phyloP scores from a whole-genome alignment of 2,888 invertebrate genomes.

The Aporophyla lueneburgensis region DNA sequence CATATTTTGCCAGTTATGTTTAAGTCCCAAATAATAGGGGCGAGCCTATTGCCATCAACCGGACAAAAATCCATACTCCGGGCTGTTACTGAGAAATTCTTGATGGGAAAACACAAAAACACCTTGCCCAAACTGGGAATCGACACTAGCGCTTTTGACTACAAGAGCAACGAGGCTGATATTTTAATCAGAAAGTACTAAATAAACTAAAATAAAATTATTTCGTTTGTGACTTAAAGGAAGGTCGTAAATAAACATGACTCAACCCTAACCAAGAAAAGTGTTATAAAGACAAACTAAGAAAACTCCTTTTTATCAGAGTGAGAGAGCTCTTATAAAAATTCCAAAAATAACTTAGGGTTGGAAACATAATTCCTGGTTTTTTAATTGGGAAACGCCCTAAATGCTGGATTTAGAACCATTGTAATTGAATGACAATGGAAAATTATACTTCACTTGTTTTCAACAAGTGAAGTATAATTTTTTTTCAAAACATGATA shows the following conservation, averaged over 20 bases:
- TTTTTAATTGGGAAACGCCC: neutral
- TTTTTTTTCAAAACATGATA: conserved; percentile 54
- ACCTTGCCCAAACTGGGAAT: too few species aligned
- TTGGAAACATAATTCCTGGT: neutral
- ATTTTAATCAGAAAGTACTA: neutral
- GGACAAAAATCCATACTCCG: neutral
- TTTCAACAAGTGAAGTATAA: too few species aligned
- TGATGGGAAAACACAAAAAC: too few species aligned
- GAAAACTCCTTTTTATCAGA: neutral
- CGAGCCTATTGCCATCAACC: neutral
- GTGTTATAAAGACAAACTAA: conserved; percentile 5
- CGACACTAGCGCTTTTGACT: too few species aligned
- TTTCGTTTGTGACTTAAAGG: too few species aligned
- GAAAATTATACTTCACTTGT: conserved; percentile 6
- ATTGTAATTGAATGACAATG: neutral
- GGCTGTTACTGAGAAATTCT: neutral
- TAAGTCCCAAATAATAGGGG: too few species aligned
- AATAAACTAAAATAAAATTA: neutral
- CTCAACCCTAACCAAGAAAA: conserved; percentile 9
- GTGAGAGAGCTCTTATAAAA: neutral
- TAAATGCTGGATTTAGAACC: conserved; percentile 11
- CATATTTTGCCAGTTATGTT: too few species aligned
- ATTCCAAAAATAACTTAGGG: conserved; percentile 19
- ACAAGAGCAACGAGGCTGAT: neutral
- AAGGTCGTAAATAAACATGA: conserved; percentile 12